Percentiles rank a stretch among this genome's conserved stretches.
phyloP scores from a whole-genome alignment of 2,888 invertebrate genomes.

The Sarcophaga rosellei region DNA sequence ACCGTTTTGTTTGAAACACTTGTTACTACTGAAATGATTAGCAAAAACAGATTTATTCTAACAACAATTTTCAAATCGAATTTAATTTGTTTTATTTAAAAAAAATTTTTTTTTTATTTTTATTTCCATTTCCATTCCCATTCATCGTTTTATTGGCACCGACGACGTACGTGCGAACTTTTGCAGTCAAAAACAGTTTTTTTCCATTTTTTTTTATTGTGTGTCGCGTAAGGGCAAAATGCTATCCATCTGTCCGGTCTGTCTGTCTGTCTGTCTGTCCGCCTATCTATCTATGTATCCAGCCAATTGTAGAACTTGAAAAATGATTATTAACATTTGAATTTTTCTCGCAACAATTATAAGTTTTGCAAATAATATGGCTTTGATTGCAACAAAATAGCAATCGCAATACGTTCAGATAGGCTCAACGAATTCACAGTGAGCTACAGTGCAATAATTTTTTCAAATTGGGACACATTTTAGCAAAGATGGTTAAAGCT shows the following conservation, averaged over 20 bases:
- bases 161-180: constrained; percentile 67
- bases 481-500: no score
- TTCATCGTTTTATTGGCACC: constrained; percentile 52
- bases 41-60: constrained; percentile 2
- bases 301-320: constrained; percentile 50
- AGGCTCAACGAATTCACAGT: neutral
- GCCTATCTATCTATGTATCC: neutral
- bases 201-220: constrained; percentile 6
- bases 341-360: constrained; percentile 53
- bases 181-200: constrained; percentile 62
- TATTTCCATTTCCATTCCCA: constrained; percentile 18
- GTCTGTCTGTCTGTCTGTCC: no score
- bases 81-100: constrained; percentile 33
- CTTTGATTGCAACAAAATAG: neutral
- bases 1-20: constrained; percentile 60
- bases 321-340: constrained; percentile 58
- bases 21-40: constrained; percentile 50
- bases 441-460: neutral
- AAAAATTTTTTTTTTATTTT: neutral
- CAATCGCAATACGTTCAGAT: neutral
- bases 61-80: neutral
- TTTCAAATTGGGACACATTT: no score
- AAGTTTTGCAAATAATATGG: neutral
- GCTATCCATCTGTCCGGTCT: no score
- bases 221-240: constrained; percentile 49